These are phyloP conservation scores for Eupleurogrammus muticus DNA, from an alignment of 2,797 vertebrate species.

Conservation along the genomic window DNA sequence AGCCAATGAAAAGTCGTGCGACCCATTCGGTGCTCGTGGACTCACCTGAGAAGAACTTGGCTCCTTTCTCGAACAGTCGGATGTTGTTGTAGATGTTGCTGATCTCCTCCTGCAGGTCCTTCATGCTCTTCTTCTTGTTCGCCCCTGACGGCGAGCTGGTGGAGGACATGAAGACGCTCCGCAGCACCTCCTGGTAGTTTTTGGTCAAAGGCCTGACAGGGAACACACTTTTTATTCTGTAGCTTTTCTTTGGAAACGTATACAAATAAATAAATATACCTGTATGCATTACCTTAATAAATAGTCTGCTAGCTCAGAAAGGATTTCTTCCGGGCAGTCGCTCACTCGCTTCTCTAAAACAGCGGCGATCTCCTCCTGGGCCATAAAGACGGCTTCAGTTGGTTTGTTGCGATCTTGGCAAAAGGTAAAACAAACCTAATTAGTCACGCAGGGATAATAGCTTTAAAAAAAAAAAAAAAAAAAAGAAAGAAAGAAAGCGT, in stretches of 20 bases:
- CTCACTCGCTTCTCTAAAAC: constrained; percentile 86
- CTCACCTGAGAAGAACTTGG: constrained; percentile 91
- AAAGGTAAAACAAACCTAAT: constrained; percentile 61
- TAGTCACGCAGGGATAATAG: constrained; percentile 56
- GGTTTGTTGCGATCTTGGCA: constrained; percentile 87
- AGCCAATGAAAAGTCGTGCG: no score
- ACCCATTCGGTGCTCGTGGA: constrained; percentile 81
- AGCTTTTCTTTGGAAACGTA: neutral
- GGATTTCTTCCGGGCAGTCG: constrained; percentile 92
- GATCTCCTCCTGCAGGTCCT: constrained; percentile 96
- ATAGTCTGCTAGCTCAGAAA: constrained; percentile 90
- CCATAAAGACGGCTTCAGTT: constrained; percentile 88
- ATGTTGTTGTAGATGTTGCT: constrained; percentile 93
- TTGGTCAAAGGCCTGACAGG: constrained; percentile 89
- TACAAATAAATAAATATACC: neutral
- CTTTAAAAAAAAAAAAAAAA: constrained; percentile 30
- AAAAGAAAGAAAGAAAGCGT: constrained; percentile 7
- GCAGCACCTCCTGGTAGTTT: constrained; percentile 91
- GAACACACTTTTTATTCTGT: neutral
- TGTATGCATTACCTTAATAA: constrained; percentile 84
- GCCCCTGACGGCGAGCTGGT: constrained; percentile 84
- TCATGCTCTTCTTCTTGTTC: constrained; percentile 91
- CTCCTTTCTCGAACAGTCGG: constrained; percentile 92
- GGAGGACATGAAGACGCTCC: constrained; percentile 90
- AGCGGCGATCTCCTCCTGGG: constrained; percentile 87